Evolutionary conservation across 1,140 invertebrate genomes (phyloP), one percentile per base, ranked within the genome.

Genomic region (Brachionus angularis): DNA sequence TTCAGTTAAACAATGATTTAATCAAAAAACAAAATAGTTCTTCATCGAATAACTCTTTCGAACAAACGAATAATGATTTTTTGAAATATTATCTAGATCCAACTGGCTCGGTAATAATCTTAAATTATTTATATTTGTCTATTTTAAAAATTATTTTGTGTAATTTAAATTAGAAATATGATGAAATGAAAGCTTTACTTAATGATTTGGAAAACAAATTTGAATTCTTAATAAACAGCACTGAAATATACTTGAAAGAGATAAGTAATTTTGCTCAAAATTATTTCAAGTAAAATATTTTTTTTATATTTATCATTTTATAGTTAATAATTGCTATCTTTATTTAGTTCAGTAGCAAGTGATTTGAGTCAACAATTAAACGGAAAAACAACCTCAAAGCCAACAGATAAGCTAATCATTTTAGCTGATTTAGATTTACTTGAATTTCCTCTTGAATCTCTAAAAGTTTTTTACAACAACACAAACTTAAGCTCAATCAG

Each of bases 381-480:
- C 33, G 21, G 18, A 29, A 58, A 58, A 58, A 25, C 8, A 18
- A 58, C 10, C 14, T 18, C 53, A 39, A 58, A 58, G 7, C 47
- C 62, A 12, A 67, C 21, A 14, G 62, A 47, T 25, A 46, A 50
- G 27, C 2, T 79, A 1, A 75, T 81, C 23, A 71, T 81, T 4
- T 73, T 81, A 44, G 78, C 75, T 61, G 80, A 81, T 64, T 72
- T 74, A 14, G 73, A 77, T 46, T 72, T 81, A 3, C 71, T 81
- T 73, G 75, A 81, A 73, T 74, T 81, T 39, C 79, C 80, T 1
- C 73, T 81, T 31, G 80, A 81, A 72, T 77, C 78, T 7, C 61
- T 79, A 34, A 49, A 71, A 33, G 73, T 76, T 31, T 74, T 80
- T 47, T 75, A 78, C 71, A 33, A 49, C 18, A 52, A 73, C 3